Base-by-base conservation (phyloP, 2,113 vertebrate species). In the Merops nubicus region DNA sequence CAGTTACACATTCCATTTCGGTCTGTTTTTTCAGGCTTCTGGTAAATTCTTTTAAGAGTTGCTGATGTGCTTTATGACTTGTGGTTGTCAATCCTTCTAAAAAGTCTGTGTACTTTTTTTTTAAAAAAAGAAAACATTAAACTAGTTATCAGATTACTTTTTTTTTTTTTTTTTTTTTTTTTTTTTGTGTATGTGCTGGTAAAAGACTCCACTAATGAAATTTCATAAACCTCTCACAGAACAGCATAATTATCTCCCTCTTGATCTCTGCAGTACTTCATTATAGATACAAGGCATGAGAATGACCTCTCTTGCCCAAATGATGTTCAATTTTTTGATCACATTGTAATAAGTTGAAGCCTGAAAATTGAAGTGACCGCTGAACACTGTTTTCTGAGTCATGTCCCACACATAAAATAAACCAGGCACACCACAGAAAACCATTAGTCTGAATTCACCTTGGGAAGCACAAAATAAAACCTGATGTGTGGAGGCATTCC, bases 271-370 rank as follows among this genome's bases (percentile, higher is more conserved):
- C 65, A 79, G 50, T 63, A 64, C 77, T 95, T 94, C 57, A 50
- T 83, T 91, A 91, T n/a, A 88, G n/a, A 38, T 59, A 73, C 9
- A 76, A 92, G 48, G 25, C 57, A 82, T 7, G n/a, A 21, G 34
- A 94, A 86, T 93, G 53, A 85, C 48, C 64, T 84, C 59, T 70
- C 60, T 79, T 94, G 65, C 90, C 56, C 62, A 91, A 94, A 93
- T 60, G 1, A 60, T 85, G 45, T 33, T 29, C 80, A 33, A 33
- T 2, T 28, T 90, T 83, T 50, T 64, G 47, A 89, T 88, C 62
- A 77, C 8, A 54, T 78, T 87, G 42, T 90, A 79, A 79, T 77
- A 87, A 89, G 90, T 11, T 64, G 20, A 91, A 67, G 29, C 48
- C 51, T 36, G 56, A 77, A 82, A 88, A 86, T 85, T 69, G 6